Evolutionary conservation across 92 coral and sea anemone genomes (phyloP).

Genomic region (Chrysogorgia sp.): DNA sequence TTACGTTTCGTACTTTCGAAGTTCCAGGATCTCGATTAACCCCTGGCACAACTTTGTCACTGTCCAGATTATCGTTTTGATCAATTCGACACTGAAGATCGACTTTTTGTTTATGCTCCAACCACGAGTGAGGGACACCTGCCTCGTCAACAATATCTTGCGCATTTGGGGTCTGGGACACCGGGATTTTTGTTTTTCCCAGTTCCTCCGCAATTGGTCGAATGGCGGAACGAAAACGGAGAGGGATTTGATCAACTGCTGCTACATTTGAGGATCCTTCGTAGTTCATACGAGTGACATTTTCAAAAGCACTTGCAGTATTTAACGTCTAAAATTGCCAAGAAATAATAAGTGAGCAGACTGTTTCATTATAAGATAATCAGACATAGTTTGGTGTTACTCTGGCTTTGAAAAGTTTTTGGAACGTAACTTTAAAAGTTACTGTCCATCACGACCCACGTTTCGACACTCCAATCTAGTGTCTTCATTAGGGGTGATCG

Average conservation of each 20-base stretch:
- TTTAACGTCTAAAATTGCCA: not conserved
- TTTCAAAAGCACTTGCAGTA: constrained; percentile 29
- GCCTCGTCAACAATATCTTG: constrained; percentile 14
- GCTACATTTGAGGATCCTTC: constrained; percentile 14
- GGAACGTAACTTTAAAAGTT: no score
- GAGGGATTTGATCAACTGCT: constrained; percentile 29
- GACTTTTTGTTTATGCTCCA: constrained; percentile 17
- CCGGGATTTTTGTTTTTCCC: not conserved
- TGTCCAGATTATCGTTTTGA: not conserved
- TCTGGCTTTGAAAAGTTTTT: no score
- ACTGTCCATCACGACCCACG: no score
- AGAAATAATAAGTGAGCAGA: not conserved
- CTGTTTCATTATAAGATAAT: not conserved
- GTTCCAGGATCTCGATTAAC: not conserved
- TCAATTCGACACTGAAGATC: not conserved
- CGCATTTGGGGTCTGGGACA: not conserved
- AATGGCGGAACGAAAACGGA: constrained; percentile 31
- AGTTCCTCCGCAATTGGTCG: not conserved
- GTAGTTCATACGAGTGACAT: constrained; percentile 34
- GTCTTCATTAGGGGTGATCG: no score
- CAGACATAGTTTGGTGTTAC: no score
- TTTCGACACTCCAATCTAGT: no score
- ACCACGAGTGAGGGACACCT: constrained; percentile 44
- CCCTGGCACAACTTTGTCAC: not conserved
- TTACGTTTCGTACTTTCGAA: not conserved